Conservation (phyloP, 2,888 invertebrate species). For the Sphinx pinastri region DNA sequence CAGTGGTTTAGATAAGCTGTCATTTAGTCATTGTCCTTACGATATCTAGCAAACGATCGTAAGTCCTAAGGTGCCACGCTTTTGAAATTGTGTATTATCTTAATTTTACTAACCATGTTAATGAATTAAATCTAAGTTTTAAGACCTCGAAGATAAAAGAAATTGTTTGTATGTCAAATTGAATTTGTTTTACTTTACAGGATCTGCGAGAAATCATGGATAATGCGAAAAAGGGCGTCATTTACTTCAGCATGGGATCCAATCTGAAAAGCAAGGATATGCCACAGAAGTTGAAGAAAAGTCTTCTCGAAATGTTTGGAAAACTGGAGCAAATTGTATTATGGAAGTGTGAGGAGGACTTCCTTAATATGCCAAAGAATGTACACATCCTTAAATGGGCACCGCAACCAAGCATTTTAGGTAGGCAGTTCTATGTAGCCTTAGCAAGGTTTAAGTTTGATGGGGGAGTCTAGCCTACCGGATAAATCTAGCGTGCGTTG, state of each 20-base stretch:
- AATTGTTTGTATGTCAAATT: too few species aligned
- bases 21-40: neutral
- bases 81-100: neutral
- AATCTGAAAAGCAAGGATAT: constrained; percentile 54
- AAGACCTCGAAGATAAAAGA: too few species aligned
- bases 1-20: too few species aligned
- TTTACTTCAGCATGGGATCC: constrained; percentile 68
- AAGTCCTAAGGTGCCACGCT: too few species aligned
- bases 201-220: constrained; percentile 56
- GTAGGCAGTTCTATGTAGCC: constrained; percentile 38
- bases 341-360: constrained; percentile 70
- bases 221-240: constrained; percentile 54
- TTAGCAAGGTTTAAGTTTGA: too few species aligned
- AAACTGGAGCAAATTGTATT: constrained; percentile 68
- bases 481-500: too few species aligned
- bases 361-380: constrained; percentile 61
- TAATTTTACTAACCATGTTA: too few species aligned
- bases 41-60: too few species aligned
- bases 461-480: too few species aligned
- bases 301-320: constrained; percentile 60
- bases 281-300: constrained; percentile 44
- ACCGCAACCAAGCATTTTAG: constrained; percentile 61
- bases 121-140: too few species aligned
- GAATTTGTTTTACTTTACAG: constrained; percentile 35
- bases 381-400: constrained; percentile 70